Conservation (phyloP, 1,140 invertebrate genomes). For the Brachionus manjavacas region DNA sequence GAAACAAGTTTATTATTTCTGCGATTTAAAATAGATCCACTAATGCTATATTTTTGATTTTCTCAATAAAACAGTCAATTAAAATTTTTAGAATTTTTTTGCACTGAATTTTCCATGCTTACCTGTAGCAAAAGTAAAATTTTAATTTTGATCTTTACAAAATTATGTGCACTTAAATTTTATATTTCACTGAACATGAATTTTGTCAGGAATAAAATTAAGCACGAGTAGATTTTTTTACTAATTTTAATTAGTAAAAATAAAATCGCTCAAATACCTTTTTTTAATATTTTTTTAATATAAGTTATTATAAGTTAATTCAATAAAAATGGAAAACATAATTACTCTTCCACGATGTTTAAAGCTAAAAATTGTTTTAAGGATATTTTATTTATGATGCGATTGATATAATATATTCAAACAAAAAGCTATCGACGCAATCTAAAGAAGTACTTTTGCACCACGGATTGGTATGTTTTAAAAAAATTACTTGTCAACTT, state of each 20-base stretch:
- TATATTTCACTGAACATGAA: no score
- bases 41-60: neutral
- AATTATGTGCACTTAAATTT: no score
- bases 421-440: conserved; percentile 30
- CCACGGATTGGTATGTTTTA: conserved; percentile 33
- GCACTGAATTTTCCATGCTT: no score
- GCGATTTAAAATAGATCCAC: neutral
- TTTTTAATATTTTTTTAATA: neutral
- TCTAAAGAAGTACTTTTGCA: conserved; percentile 38
- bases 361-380: neutral
- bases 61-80: no score
- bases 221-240: no score
- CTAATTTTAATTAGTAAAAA: neutral
- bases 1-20: neutral
- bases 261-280: no score
- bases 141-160: no score
- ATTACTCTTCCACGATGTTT: neutral
- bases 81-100: no score
- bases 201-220: no score
- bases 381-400: conserved; percentile 41
- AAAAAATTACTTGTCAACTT: neutral
- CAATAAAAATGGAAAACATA: neutral
- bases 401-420: conserved; percentile 25
- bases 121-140: no score
- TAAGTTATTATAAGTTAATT: neutral